phyloP scores from a whole-genome alignment of 1,140 invertebrate genomes.

The Spodoptera litura region DNA sequence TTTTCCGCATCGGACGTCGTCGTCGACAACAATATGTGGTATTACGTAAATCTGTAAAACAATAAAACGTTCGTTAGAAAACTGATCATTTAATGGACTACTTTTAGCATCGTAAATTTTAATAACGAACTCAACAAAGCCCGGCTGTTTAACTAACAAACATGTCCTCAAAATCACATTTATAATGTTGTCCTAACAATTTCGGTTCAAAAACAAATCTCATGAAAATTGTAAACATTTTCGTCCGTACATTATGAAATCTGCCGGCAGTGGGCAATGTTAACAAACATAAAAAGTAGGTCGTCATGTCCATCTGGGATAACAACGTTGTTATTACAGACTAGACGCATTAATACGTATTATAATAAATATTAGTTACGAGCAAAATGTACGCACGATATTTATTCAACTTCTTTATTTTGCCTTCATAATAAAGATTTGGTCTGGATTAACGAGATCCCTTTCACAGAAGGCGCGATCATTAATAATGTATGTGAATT shows the following conservation, averaged over 20 bases:
- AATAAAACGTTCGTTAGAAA: too few relatives aligned
- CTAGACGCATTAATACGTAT: slow-evolving; percentile 7
- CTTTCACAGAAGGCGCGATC: slow-evolving; percentile 29
- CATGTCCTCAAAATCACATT: too few relatives aligned
- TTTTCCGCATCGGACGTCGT: too few relatives aligned
- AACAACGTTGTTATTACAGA: slow-evolving; percentile 14
- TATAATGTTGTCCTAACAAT: background rate
- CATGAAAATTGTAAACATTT: background rate
- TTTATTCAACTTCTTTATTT: slow-evolving; percentile 34
- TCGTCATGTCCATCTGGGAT: background rate
- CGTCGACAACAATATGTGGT: too few relatives aligned
- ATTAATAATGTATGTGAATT: slow-evolving; percentile 45
- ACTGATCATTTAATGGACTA: too few relatives aligned
- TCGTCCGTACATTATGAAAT: background rate
- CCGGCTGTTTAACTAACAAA: too few relatives aligned
- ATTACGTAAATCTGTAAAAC: too few relatives aligned
- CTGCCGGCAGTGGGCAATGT: background rate
- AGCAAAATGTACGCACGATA: slow-evolving; percentile 6
- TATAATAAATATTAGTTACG: slow-evolving; percentile 35
- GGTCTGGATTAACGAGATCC: slow-evolving; percentile 33
- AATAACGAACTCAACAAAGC: too few relatives aligned
- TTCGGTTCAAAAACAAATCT: background rate
- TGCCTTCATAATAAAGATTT: slow-evolving; percentile 1
- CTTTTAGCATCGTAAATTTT: too few relatives aligned
- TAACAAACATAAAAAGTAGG: slow-evolving; percentile 15